phyloP scores from a whole-genome alignment of 2,888 invertebrate species.

The Cactoblastis cactorum region DNA sequence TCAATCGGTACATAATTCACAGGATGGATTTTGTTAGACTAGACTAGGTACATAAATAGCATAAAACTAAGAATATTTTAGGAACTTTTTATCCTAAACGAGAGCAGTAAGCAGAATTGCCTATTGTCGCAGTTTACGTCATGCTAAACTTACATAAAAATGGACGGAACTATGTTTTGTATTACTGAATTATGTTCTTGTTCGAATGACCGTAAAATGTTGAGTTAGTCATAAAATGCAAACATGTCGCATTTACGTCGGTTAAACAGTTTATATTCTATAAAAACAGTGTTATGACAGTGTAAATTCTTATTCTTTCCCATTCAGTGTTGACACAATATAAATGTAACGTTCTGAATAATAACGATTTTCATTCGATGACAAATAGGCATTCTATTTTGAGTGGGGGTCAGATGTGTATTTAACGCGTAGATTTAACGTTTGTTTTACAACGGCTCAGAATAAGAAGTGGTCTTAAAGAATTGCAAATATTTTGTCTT shows the following conservation, averaged over 20 bases:
- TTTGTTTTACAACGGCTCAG: constrained; percentile 9
- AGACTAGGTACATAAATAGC: too few species aligned
- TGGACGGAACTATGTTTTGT: not conserved
- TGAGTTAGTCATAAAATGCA: constrained; percentile 28
- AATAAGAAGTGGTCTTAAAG: too few species aligned
- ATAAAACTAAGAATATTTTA: too few species aligned
- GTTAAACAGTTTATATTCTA: constrained; percentile 48
- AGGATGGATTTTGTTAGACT: too few species aligned
- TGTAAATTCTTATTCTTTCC: constrained; percentile 44
- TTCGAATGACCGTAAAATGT: constrained; percentile 11
- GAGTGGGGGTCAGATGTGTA: not conserved
- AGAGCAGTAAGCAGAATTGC: too few species aligned
- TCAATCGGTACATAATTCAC: too few species aligned
- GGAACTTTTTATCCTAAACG: too few species aligned
- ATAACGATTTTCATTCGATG: constrained; percentile 32
- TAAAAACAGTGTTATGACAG: constrained; percentile 50
- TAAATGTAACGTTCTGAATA: constrained; percentile 42
- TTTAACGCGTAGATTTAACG: too few species aligned
- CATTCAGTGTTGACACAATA: constrained; percentile 35
- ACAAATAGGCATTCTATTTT: constrained; percentile 14
- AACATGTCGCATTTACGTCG: constrained; percentile 30
- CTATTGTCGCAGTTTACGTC: not conserved
- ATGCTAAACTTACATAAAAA: not conserved
- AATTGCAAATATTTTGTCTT: too few species aligned
- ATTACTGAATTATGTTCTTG: constrained; percentile 8